A percentile compares a stretch with the other conserved stretches of the same genome.
Evolutionary conservation across 2,113 vertebrate species (phyloP).

Genomic region (Buteo buteo): DNA sequence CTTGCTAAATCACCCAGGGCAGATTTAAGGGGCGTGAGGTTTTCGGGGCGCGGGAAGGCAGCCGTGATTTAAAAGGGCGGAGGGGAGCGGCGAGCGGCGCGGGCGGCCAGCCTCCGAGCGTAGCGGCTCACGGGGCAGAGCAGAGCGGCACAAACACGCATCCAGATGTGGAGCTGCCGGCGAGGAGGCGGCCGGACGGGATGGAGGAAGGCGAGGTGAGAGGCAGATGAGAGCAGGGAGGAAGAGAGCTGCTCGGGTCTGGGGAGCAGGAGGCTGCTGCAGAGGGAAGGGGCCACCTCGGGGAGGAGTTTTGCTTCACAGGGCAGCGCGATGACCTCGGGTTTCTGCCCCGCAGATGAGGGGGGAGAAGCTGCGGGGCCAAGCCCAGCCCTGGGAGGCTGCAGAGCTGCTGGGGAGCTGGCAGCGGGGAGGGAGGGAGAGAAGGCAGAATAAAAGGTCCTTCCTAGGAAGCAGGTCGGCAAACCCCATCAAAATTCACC

Average conservation of each 20-base stretch:
- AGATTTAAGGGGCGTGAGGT: background rate
- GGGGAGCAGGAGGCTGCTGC: background rate
- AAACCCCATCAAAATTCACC: background rate
- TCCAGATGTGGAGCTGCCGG: background rate
- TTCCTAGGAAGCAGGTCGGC: background rate
- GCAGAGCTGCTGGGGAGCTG: background rate
- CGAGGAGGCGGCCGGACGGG: background rate
- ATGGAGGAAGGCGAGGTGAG: background rate
- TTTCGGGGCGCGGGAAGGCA: accelerated
- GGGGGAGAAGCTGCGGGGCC: background rate
- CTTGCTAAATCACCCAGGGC: background rate
- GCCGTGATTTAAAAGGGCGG: background rate
- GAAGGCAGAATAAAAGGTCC: background rate
- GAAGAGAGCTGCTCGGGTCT: background rate
- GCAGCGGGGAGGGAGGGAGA: background rate
- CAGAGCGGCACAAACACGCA: background rate
- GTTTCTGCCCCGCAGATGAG: background rate
- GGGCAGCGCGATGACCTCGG: accelerated
- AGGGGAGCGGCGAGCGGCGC: background rate
- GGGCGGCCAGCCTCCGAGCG: accelerated
- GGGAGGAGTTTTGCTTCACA: background rate
- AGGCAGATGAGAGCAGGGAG: background rate
- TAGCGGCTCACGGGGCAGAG: background rate
- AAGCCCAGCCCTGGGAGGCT: background rate
- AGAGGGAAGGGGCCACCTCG: accelerated